Base-by-base conservation (phyloP, 2,113 vertebrate genomes). In the Nothocercus nigrocapillus region DNA sequence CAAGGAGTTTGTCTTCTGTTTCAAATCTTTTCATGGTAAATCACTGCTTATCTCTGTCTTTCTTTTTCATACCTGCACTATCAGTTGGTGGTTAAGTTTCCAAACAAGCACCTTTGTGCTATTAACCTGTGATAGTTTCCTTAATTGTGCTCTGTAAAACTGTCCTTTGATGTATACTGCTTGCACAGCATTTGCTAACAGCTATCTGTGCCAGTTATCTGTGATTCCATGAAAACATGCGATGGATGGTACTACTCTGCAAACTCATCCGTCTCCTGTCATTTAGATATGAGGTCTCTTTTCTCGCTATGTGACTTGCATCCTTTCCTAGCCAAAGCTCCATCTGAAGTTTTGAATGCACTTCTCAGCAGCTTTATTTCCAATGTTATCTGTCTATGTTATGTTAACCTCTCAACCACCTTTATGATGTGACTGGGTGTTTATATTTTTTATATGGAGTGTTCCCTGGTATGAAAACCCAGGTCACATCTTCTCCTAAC, bases 171-270 rank as follows among this genome's bases (percentile, higher is more conserved):
- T 34, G 18, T 76, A 64, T 76, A 64, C 7, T 38, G 5, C 12
- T 54, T 87, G 28, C 47, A 47, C 13, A 47, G 28, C 8, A 15
- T 9, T 78, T 72, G 16, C 15, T 42, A 82, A 40, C 18, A 78
- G 16, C 64, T 91, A 14, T 42, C 44, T 34, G 32, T 76, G 21
- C 18, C 34, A 85, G 32, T 47, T 34, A 54, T 36, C 59, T 66
- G 49, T 0, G 0, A 32, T 53, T 34, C 30, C 18, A 4, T 83
- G 85, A 90, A 82, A 73, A 72, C 44, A 21, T 17, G 15, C 63
- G 76, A 87, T 82, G 36, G 32, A 89, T 84, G 36, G 32, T 0
- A 0, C 12, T 42, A 68, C 5, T 5, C 11, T 8, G 32, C 17
- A 62, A 22, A 56, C 42, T 80, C 80, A n/a, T 61, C 42, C 73